Conservation (phyloP, 2,797 vertebrate genomes). For the Myiotriccus ornatus region DNA sequence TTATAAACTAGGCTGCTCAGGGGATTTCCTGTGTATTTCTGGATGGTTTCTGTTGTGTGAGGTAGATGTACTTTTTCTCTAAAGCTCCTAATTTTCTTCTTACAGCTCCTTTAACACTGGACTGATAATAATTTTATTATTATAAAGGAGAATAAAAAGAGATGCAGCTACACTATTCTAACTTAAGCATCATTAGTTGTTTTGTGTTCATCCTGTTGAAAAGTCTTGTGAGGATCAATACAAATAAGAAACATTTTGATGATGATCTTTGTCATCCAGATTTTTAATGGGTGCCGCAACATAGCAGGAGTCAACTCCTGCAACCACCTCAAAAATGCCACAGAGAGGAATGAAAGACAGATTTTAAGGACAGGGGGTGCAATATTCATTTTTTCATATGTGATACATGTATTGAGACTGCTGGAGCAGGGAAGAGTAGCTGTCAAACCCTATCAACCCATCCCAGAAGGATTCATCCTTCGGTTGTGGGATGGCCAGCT, state of each 20-base stretch:
- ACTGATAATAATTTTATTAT: neutral
- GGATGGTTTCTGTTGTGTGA: neutral
- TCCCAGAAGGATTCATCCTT: neutral
- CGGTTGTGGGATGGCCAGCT: neutral
- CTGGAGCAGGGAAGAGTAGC: neutral
- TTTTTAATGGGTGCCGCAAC: neutral
- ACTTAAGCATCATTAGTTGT: neutral
- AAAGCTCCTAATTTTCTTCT: neutral
- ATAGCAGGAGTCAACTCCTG: neutral
- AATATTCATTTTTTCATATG: neutral
- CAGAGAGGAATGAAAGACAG: neutral
- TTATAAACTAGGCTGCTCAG: neutral
- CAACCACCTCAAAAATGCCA: neutral
- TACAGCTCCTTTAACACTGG: neutral
- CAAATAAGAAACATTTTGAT: conserved; percentile 17
- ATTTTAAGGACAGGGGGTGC: neutral
- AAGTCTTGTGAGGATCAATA: conserved; percentile 16
- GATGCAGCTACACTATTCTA: neutral
- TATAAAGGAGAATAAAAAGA: neutral
- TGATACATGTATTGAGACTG: neutral
- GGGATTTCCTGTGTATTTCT: neutral
- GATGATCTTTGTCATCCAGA: conserved; percentile 8
- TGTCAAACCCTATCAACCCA: neutral
- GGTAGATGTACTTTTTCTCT: neutral
- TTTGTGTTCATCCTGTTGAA: neutral